Percentiles rank a stretch among this genome's conserved stretches.
Conservation (phyloP, 2,113 vertebrate species). For the Equus przewalskii region DNA sequence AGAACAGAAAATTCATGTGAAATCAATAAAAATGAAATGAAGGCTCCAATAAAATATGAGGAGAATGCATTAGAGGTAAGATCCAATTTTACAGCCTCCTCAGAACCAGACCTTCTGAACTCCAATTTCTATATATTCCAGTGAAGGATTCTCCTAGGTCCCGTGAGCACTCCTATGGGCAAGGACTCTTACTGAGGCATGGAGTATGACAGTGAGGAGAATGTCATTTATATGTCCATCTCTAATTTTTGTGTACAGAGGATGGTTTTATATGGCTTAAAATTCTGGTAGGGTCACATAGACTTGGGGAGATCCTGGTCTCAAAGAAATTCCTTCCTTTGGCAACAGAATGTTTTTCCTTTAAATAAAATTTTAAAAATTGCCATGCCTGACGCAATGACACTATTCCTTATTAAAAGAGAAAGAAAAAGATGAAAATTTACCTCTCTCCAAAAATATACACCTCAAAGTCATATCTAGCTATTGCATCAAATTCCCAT, state of each 20-base stretch:
- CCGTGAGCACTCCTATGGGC: not conserved
- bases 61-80: not conserved
- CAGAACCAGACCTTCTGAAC: not conserved
- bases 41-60: not conserved
- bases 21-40: not conserved
- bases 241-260: not conserved
- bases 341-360: not conserved
- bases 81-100: not conserved
- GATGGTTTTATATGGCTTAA: not conserved
- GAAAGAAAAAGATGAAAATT: not conserved
- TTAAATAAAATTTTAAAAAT: not conserved
- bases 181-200: not conserved
- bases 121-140: not conserved
- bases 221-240: not conserved
- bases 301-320: not conserved
- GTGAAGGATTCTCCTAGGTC: not conserved
- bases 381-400: not conserved
- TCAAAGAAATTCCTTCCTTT: not conserved
- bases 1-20: not conserved
- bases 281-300: not conserved
- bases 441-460: not conserved
- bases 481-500: not conserved
- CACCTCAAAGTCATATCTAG: not conserved
- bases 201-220: not conserved
- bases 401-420: not conserved